These are phyloP conservation scores for Speoplatyrhinus poulsoni DNA, from an alignment of 2,113 vertebrate genomes.

Conservation along the genomic window DNA sequence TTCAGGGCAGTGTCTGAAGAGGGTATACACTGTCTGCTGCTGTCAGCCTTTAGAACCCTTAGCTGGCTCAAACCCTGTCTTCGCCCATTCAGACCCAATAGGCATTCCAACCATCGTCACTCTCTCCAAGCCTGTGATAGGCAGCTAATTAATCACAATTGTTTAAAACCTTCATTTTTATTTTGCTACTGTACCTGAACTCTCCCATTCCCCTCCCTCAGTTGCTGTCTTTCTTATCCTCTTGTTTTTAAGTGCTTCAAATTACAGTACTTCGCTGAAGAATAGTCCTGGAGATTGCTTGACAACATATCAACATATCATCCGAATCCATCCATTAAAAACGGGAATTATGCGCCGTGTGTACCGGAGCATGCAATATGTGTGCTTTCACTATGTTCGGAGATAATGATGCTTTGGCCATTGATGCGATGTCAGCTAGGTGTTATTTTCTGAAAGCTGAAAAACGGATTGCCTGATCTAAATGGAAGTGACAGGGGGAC, in stretches of 20 bases:
- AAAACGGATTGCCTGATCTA: conserved; percentile 53
- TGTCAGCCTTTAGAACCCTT: conserved; percentile 22
- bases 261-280: not conserved
- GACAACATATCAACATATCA: no score
- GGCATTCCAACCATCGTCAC: conserved; percentile 39
- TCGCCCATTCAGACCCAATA: conserved; percentile 39
- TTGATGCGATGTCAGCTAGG: conserved; percentile 26
- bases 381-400: not conserved
- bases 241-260: not conserved
- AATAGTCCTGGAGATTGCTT: not conserved
- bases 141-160: conserved; percentile 57
- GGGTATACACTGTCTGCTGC: conserved; percentile 13
- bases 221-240: conserved; percentile 5
- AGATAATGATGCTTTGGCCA: conserved; percentile 44
- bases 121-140: conserved; percentile 36
- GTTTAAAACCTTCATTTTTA: conserved; percentile 21
- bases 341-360: conserved; percentile 2
- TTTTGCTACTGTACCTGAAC: not conserved
- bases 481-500: conserved; percentile 50
- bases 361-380: not conserved
- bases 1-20: conserved; percentile 20
- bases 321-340: not conserved
- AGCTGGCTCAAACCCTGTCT: conserved; percentile 30
- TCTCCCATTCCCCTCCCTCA: conserved; percentile 11
- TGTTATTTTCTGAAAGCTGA: conserved; percentile 42